Conservation (phyloP, 2,113 vertebrate species). For the Dolichotis patagonum region DNA sequence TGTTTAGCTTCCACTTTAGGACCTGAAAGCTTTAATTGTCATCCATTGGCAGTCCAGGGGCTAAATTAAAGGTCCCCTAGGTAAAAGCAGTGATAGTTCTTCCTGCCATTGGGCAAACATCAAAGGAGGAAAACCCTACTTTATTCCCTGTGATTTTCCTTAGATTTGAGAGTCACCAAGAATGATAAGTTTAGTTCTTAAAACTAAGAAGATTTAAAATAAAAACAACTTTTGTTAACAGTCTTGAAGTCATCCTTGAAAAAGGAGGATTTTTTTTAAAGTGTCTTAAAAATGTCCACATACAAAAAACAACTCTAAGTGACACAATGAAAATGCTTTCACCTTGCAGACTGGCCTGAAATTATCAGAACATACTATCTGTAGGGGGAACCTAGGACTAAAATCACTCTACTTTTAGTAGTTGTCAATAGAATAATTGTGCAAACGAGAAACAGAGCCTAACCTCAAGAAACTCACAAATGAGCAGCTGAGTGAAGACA, state of each 20-base stretch:
- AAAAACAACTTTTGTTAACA: not conserved
- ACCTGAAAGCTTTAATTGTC: conserved; percentile 26
- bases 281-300: not conserved
- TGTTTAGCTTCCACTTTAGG: conserved; percentile 46
- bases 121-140: conserved; percentile 39
- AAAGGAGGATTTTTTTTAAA: not conserved
- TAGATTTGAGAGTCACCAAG: conserved; percentile 5
- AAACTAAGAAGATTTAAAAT: not conserved
- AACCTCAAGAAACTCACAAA: not conserved
- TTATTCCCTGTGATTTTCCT: conserved; percentile 60
- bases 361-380: not conserved
- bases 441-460: not conserved
- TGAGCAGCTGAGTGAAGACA: not conserved
- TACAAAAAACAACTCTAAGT: not conserved
- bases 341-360: not conserved
- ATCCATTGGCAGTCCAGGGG: conserved; percentile 9
- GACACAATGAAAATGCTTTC: conserved; percentile 21
- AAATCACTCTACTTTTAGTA: not conserved
- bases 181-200: not conserved
- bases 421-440: not conserved
- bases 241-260: not conserved
- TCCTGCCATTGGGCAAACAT: not conserved
- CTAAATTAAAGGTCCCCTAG: conserved; percentile 32
- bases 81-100: conserved; percentile 46
- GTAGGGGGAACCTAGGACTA: not conserved